Base-by-base conservation (phyloP, 2,113 vertebrate genomes). In the Pomatorhinus ruficollis region DNA sequence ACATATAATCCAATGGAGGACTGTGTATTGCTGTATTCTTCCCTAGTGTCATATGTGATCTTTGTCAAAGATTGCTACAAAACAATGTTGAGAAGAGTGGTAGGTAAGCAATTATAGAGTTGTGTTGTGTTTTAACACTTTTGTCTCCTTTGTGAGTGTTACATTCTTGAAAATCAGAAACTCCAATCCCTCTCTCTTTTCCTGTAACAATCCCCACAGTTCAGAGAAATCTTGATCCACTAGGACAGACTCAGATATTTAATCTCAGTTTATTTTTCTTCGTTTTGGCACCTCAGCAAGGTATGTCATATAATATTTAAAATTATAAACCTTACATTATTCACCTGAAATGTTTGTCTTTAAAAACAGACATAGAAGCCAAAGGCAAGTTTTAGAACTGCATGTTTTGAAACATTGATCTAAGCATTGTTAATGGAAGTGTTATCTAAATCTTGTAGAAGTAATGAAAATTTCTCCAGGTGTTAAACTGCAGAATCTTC, bases 361-460 rank as follows among this genome's bases (percentile, higher is more conserved):
- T 72, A 81, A 89, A 86, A 91, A 61, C 44, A 69, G 9, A 31
- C 31, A 37, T 37, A 64, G 49, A 33, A 92, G 10, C 60, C 45
- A 52, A 88, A 78, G 31, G 82, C 68, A 65, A 87, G 47, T 87
- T 94, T 94, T 66, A 65, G 47, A 97, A 91, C n/a, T n/a, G 3
- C 66, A 23, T 92, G n/a, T 93, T 97, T 96, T 84, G 68, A 74
- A 89, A 91, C 74, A 79, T 21, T 95, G 87, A 94, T 95, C 75
- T 96, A 93, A 95, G 30, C 66, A 87, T 83, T 93, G 78, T 95
- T 98, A 97, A 97, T 96, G 72, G 82, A 97, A 97, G 27, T 80
- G 59, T 91, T 98, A 97, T 97, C 97, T 97, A 97, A 96, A 98
- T 97, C 86, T 97, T 74, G 84, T 95, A 95, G 83, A 95, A 88